Evolutionary conservation across 2,113 vertebrate species (phyloP), one percentile per base, ranked within the genome.

Genomic region (Carassius auratus): DNA sequence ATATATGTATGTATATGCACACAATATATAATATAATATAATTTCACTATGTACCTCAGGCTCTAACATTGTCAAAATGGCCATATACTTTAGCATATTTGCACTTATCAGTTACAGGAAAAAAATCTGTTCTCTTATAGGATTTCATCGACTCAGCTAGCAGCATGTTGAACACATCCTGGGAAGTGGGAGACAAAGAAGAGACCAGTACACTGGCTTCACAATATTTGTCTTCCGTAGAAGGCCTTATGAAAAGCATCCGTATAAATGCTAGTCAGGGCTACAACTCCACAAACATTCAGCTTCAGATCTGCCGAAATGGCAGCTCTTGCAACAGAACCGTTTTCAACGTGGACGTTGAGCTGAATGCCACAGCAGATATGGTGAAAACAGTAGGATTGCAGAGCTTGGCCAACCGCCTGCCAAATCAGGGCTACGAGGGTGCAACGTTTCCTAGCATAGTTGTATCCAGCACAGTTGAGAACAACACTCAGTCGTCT

Each of bases 231-330:
- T 0, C 55, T 0, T 96, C 95, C 0, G 88, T 98, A 83, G 97
- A 99, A 85, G 69, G 19, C 1, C 95, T 99, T 86, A 91, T 96
- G 26, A 61, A 76, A 0, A 96, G 95, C 0, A 86, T 97, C 83
- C 80, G 92, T 2, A 89, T 97, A 30, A 93, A 90, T 68, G 57
- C 4, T 2, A 90, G 64, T 30, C 84, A 26, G 0, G 84, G 52
- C 23, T 0, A 88, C 6, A 66, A 30, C 33, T 73, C 64, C n/a
- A 2, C 26, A 5, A 94, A 94, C 78, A 8, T 94, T 33, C 85
- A 93, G 0, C 83, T 94, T 1, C 84, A 86, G 15, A 79, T 93
- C 62, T 94, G 94, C 78, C 64, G 57, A 8, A 0, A 3, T 4
- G 48, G 61, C 52, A 0, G 0, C 0, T 12, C 74, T 71, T 93